These are phyloP conservation scores for Netelia inedita DNA, from an alignment of 2,888 invertebrate species.

Conservation along the genomic window DNA sequence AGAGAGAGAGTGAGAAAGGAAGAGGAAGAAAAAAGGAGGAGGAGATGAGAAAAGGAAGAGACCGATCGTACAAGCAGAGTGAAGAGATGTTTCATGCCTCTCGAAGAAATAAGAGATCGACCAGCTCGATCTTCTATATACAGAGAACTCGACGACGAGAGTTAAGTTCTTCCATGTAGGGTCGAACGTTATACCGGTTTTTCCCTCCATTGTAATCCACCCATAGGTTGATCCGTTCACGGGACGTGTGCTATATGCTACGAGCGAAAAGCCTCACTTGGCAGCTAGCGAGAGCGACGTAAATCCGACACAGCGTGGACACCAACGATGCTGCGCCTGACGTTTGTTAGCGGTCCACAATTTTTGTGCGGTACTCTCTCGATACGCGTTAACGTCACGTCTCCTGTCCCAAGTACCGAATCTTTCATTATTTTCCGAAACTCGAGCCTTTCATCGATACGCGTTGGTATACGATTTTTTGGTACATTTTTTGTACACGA, in stretches of 20 bases:
- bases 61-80: constrained; percentile 55
- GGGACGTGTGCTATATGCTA: constrained; percentile 51
- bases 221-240: constrained; percentile 54
- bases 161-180: constrained; percentile 66
- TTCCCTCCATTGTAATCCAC: constrained; percentile 67
- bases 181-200: constrained; percentile 67
- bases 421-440: neutral
- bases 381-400: constrained; percentile 1
- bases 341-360: neutral
- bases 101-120: constrained; percentile 65
- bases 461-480: too few species aligned
- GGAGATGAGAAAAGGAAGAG: constrained; percentile 45
- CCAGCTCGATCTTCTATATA: constrained; percentile 43
- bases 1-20: constrained; percentile 11
- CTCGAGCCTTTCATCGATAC: too few species aligned
- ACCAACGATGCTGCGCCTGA: constrained; percentile 45
- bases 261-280: constrained; percentile 38
- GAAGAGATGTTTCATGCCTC: constrained; percentile 61
- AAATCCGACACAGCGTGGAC: constrained; percentile 54
- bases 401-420: neutral
- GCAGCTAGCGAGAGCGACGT: constrained; percentile 46
- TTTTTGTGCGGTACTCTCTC: neutral
- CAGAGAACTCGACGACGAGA: constrained; percentile 31
- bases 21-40: constrained; percentile 16
- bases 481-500: too few species aligned